phyloP scores from a whole-genome alignment of 2,113 vertebrate species.

The Pandion haliaetus region DNA sequence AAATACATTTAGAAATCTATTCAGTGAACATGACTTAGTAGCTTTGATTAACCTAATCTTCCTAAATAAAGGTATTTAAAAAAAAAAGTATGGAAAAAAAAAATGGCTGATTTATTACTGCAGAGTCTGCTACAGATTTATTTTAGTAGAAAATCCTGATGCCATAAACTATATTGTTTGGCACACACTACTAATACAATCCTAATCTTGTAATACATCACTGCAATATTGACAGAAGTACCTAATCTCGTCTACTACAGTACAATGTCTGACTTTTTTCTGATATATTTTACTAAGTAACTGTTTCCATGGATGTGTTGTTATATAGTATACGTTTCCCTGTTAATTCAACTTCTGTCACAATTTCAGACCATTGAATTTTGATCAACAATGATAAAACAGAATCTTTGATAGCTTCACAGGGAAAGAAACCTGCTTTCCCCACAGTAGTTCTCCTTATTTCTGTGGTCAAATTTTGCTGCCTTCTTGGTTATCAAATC shows the following conservation, averaged over 20 bases:
- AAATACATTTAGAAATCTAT: not conserved
- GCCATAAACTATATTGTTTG: not conserved
- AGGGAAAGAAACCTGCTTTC: not conserved
- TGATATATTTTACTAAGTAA: not conserved
- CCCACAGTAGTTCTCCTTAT: not conserved
- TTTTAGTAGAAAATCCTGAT: not conserved
- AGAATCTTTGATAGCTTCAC: not conserved
- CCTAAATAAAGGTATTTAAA: not conserved
- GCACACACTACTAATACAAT: not conserved
- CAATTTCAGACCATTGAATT: not conserved
- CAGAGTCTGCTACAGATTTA: not conserved
- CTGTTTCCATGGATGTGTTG: not conserved
- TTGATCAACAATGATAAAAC: not conserved
- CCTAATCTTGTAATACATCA: not conserved
- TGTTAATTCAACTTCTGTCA: not conserved
- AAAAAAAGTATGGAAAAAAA: not conserved
- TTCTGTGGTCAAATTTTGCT: not conserved
- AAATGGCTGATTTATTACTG: not conserved
- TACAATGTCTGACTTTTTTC: not conserved
- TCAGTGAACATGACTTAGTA: not conserved
- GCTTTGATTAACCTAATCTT: not conserved
- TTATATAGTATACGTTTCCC: not conserved
- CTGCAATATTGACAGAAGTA: not conserved
- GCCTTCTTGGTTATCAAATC: not conserved
- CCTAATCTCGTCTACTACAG: not conserved